These are phyloP conservation scores for Urocynchramus pylzowi DNA, from an alignment of 2,113 vertebrate species.

Conservation along the genomic window DNA sequence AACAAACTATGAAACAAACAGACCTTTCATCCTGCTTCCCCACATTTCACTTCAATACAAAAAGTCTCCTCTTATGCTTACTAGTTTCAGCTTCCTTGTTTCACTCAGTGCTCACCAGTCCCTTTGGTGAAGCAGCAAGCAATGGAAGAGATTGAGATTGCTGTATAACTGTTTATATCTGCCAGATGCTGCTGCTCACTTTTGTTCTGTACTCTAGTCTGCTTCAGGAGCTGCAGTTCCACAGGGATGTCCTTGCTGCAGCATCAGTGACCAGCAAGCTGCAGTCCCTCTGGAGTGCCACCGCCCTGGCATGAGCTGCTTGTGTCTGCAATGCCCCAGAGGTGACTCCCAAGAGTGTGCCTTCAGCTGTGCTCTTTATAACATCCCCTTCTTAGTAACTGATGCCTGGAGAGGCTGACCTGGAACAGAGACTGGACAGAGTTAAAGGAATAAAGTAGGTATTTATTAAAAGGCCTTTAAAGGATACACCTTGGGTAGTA, in stretches of 20 bases:
- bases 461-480: too few species aligned
- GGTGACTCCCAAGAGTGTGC: not conserved
- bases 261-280: not conserved
- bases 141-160: not conserved
- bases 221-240: not conserved
- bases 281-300: not conserved
- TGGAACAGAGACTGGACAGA: too few species aligned
- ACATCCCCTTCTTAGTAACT: not conserved
- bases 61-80: not conserved
- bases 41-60: not conserved
- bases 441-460: too few species aligned
- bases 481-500: too few species aligned
- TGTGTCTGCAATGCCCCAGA: not conserved
- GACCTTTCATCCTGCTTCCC: not conserved
- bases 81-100: not conserved
- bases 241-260: not conserved
- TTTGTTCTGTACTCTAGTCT: not conserved
- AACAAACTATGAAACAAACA: not conserved
- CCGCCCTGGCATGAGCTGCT: not conserved
- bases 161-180: not conserved
- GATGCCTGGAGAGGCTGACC: too few species aligned
- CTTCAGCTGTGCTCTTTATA: not conserved
- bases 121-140: not conserved
- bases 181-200: not conserved
- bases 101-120: not conserved